Conservation (phyloP, 2,797 vertebrate species). For the Danionella dracula region DNA sequence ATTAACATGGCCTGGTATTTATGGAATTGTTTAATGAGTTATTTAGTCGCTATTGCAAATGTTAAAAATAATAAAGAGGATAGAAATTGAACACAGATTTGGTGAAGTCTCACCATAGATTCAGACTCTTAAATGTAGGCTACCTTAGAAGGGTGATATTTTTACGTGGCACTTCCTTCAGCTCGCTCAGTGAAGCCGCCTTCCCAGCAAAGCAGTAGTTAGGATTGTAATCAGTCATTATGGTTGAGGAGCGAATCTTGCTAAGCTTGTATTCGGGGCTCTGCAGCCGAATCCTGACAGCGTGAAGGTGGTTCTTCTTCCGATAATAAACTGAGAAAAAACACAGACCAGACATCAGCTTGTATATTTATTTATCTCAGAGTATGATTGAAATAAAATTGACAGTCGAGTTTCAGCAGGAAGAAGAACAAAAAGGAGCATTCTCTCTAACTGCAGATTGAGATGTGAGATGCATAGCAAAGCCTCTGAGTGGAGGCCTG, state of each 20-base stretch:
- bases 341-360: constrained; percentile 1
- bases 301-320: constrained; percentile 80
- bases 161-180: constrained; percentile 85
- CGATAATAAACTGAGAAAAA: constrained; percentile 78
- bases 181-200: constrained; percentile 71
- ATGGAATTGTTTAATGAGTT: no score
- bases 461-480: no score
- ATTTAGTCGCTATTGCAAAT: no score
- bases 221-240: constrained; percentile 91
- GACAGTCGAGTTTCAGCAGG: neutral
- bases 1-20: no score
- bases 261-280: constrained; percentile 88
- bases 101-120: no score
- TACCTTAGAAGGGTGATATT: constrained; percentile 88
- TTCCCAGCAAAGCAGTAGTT: constrained; percentile 90
- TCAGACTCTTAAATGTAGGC: neutral
- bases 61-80: no score
- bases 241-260: constrained; percentile 85
- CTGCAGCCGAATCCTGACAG: constrained; percentile 74
- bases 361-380: neutral
- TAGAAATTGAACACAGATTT: no score
- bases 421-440: neutral
- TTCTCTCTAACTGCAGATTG: constrained; percentile 16
- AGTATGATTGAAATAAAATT: neutral
- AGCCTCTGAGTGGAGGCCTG: neutral